Percentiles rank a stretch among this genome's conserved stretches.
Evolutionary conservation across 2,113 vertebrate genomes (phyloP).

Genomic region (Desmodus rotundus): DNA sequence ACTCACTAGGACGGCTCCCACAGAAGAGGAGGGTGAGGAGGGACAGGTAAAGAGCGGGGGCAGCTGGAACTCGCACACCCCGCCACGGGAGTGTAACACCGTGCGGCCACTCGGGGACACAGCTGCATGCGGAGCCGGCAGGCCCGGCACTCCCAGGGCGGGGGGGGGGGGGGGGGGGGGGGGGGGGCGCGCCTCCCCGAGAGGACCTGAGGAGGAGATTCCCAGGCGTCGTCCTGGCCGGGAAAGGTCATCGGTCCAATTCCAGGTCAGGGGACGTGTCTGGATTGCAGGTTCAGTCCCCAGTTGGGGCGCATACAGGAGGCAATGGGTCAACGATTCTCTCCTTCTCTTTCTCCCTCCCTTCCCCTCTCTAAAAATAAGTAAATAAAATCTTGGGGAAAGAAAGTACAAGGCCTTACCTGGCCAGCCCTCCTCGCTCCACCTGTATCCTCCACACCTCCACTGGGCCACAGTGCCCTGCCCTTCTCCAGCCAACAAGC

Average conservation of each 20-base stretch:
- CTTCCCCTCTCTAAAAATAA: no score
- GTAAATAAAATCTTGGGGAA: no score
- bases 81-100: accelerated
- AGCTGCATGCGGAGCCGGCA: accelerated
- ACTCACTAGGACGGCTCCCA: not conserved
- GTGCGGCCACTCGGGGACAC: not conserved
- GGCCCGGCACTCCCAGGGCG: not conserved
- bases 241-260: no score
- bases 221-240: not conserved
- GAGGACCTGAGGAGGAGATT: not conserved
- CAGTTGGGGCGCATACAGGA: no score
- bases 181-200: accelerated
- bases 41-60: not conserved
- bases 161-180: no score
- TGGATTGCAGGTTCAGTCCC: no score
- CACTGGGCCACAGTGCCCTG: not conserved
- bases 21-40: not conserved
- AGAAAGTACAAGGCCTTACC: not conserved
- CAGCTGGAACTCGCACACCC: not conserved
- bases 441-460: not conserved
- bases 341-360: no score
- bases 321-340: no score
- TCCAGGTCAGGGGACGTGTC: no score
- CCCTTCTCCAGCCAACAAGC: not conserved
- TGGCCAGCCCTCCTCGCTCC: no score